A percentile compares a stretch with the other conserved stretches of the same genome.
Evolutionary conservation across 2,888 invertebrate species (phyloP).

Genomic region (Synergus gifuensis): DNA sequence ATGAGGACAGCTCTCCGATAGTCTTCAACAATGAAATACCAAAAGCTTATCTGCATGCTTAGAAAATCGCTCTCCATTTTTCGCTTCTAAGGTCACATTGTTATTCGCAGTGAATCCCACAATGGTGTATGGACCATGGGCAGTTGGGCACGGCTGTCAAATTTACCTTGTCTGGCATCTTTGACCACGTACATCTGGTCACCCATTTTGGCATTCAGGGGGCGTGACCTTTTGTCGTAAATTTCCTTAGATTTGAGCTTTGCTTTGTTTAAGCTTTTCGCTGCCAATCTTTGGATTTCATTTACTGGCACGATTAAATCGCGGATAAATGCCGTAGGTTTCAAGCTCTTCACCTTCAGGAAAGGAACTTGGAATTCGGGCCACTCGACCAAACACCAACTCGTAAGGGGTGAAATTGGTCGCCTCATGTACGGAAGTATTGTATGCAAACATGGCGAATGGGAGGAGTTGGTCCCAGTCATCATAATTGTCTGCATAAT

Average conservation of each 20-base stretch:
- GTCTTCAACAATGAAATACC: background rate
- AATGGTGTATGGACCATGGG: background rate
- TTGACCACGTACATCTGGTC: no score
- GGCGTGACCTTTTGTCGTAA: no score
- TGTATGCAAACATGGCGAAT: background rate
- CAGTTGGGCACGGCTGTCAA: no score
- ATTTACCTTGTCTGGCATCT: no score
- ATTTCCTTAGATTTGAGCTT: background rate
- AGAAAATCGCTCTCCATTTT: background rate
- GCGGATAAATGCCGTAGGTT: background rate
- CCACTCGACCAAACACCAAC: background rate
- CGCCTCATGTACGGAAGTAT: background rate
- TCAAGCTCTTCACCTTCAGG: background rate
- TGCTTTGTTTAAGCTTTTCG: background rate
- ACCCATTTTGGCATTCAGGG: no score
- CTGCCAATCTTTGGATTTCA: background rate
- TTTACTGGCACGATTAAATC: background rate
- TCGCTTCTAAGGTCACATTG: background rate
- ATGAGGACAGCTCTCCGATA: no score
- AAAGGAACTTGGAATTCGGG: background rate
- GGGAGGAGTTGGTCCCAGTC: conserved; percentile 21
- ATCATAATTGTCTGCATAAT: background rate
- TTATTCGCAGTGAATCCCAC: background rate
- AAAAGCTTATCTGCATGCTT: background rate
- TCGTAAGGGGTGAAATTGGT: conserved; percentile 37